Base-by-base conservation (phyloP, 92 coral and sea anemone species). In the Umimayanthus kanabou region DNA sequence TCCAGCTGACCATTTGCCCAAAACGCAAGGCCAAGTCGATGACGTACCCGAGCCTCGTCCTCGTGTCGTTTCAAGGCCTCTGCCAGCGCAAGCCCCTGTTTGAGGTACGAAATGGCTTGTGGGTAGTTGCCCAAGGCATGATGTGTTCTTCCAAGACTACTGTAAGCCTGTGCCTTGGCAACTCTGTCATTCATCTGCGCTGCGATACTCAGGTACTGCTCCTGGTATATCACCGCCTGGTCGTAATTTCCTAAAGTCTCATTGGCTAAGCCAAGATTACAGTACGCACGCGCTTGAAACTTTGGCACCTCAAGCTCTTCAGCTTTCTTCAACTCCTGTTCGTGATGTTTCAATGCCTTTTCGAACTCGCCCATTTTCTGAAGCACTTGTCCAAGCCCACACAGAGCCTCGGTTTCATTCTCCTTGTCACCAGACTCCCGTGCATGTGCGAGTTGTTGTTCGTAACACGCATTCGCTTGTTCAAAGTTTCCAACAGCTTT, bases 21-120 rank as follows among this genome's bases (percentile, higher is more conserved):
- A 73, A 90, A 85, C 20, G 98, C 95, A 45, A 97, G 85, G 13
- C 99, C 99, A 64, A 97, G 89, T 73, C 97, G 89, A 84, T 97
- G 98, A 88, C 97, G 93, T 88, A 91, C 87, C 42, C 94, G 96
- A 1, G 99, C 99, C 78, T 97, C 99, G 92, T 97, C 99, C 84
- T 97, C 99, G 61, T 86, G 89, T 57, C 95, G 92, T 50, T 93
- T 90, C 28, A 95, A 88, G 26, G 91, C 84, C 86, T 97, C 95
- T 33, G 98, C 97, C 81, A 97, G 93, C 14, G 90, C 89, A 81
- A 95, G 87, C 45, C 98, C 99, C 73, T 92, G 97, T 73, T 93
- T 90, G 76, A 97, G 97, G 90, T 87, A 94, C 9, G 98, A 90
- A 80, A 97, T 95, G 45, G 99, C 96, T 87, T 95, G 95, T 45